Percentiles rank a stretch among this genome's conserved stretches.
These are phyloP conservation scores for Diarsia rubi DNA, from an alignment of 2,888 invertebrate species.

Conservation along the genomic window DNA sequence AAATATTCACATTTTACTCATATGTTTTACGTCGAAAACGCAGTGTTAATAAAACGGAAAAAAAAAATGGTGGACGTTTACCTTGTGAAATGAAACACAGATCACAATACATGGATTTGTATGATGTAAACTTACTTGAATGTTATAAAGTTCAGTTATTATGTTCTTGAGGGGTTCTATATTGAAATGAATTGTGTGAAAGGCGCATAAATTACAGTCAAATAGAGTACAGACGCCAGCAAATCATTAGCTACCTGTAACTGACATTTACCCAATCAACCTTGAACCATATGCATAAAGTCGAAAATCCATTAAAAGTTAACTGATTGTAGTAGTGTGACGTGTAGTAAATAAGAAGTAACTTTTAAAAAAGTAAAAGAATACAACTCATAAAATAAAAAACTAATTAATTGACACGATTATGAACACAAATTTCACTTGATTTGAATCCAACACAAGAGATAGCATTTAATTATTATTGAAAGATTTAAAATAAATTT, in stretches of 20 bases:
- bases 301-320: too few relatives aligned
- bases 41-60: not conserved
- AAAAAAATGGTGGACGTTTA: constrained; percentile 2
- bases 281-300: too few relatives aligned
- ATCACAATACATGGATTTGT: constrained; percentile 35
- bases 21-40: not conserved
- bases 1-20: not conserved
- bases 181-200: not conserved
- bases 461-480: constrained; percentile 33
- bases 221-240: not conserved
- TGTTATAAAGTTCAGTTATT: not conserved
- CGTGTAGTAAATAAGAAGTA: not conserved
- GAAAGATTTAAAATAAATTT: constrained; percentile 56
- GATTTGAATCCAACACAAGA: constrained; percentile 7
- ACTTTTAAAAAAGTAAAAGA: not conserved
- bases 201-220: not conserved
- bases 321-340: not conserved
- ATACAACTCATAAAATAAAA: constrained; percentile 7
- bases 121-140: constrained; percentile 5
- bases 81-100: constrained; percentile 29
- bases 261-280: too few relatives aligned
- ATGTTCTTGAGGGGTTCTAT: not conserved
- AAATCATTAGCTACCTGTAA: too few relatives aligned
- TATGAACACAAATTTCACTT: constrained; percentile 30
- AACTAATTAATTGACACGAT: constrained; percentile 23